Conservation (phyloP, 2,888 invertebrate genomes). For the Dorcus hopei region DNA sequence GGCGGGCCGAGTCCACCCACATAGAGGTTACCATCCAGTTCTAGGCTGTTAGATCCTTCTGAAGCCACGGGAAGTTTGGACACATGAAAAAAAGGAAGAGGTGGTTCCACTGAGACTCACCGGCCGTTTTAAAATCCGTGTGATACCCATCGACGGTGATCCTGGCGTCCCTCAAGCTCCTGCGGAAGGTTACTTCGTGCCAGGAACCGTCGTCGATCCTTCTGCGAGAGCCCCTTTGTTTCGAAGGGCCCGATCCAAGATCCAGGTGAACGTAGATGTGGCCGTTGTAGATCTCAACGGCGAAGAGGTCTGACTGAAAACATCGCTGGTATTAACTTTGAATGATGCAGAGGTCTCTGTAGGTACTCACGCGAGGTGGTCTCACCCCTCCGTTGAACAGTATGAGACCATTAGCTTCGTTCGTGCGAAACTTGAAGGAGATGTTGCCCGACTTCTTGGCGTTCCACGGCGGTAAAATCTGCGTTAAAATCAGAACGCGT, state of each 20-base stretch:
- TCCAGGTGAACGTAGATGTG: conserved; percentile 91
- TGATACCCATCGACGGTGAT: conserved; percentile 86
- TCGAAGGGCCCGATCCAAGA: conserved; percentile 85
- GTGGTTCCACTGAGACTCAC: conserved; percentile 45
- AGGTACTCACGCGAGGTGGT: conserved; percentile 66
- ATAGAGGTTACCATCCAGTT: conserved; percentile 83
- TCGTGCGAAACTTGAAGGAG: conserved; percentile 92
- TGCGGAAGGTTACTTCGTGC: conserved; percentile 84
- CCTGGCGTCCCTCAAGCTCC: conserved; percentile 79
- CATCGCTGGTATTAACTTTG: not conserved
- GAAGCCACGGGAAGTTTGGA: conserved; percentile 26
- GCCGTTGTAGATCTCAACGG: conserved; percentile 90
- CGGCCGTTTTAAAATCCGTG: conserved; percentile 85
- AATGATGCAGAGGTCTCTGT: not conserved
- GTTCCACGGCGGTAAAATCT: conserved; percentile 90
- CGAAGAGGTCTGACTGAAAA: conserved; percentile 82
- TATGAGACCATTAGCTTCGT: conserved; percentile 90
- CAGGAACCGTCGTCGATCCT: conserved; percentile 88
- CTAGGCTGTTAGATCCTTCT: conserved; percentile 84
- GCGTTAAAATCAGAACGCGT: conserved; percentile 35
- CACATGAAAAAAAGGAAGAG: not conserved
- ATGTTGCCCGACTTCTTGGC: conserved; percentile 85
- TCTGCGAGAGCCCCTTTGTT: conserved; percentile 77
- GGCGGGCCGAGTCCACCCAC: conserved; percentile 85
- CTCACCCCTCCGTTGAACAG: conserved; percentile 85